Evolutionary conservation across 2,113 vertebrate species (phyloP), one percentile per base, ranked within the genome.

Genomic region (Catharus minimus): DNA sequence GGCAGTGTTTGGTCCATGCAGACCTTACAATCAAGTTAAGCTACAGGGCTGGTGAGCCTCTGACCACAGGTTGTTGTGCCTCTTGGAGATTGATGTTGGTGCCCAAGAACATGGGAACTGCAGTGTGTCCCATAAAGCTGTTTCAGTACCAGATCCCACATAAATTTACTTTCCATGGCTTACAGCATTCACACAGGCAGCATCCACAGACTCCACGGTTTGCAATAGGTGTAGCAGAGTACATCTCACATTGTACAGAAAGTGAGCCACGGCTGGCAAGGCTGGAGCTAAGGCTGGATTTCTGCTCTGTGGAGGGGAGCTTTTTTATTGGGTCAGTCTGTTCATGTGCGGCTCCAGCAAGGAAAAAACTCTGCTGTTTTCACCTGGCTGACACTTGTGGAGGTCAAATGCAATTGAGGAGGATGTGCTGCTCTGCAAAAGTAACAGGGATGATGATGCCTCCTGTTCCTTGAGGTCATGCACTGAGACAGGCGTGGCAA

Each of bases 1-100:
- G 9, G 68, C 58, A 36, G 61, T 64, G 56, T 69, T 92, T 11
- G 0, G 27, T 85, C 68, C 4, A 0, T 86, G 75, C 79, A 93
- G 92, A 86, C 82, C 88, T 94, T 72, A n/a, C 77, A 88, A 80
- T 79, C 50, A 9, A 76, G 71, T 82, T 83, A 86, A 88, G 46
- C 47, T 75, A 9, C 62, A 65, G 46, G 4, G 32, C 82, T 72
- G 50, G n/a, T 15, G 32, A 79, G 62, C 26, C 23, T 75, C 69
- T 61, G 81, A 87, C 69, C 61, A n/a, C 1, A 5, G 46, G 18
- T 19, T n/a, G 11, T 52, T 61, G 43, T 66, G 62, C 55, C 27
- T 88, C 44, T 22, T 67, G 30, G 73, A 71, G 77, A 21, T 0
- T 8, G 65, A 58, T 58, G 49, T 49, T 82, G 58, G 24, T 89